Evolutionary conservation across 2,797 vertebrate genomes (phyloP), one percentile per base, ranked within the genome.

Genomic region (Rhincodon typus): DNA sequence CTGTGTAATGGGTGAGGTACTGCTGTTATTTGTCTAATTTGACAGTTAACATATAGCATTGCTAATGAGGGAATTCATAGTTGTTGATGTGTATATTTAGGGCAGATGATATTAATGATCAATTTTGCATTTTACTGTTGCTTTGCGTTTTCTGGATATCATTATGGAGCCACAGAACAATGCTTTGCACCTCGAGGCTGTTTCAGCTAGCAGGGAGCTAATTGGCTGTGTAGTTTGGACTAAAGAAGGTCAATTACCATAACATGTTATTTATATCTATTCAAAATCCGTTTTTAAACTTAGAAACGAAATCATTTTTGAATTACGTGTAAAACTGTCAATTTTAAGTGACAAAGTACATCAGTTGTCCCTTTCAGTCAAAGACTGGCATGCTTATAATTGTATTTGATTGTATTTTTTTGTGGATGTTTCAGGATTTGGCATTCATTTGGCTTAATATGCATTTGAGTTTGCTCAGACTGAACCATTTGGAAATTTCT

Each of bases 161-260:
- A 84, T 84, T 42, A 21, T 66, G 57, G 50, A 62, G 87, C 53
- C 87, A 90, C 19, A 34, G 30, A 13, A 66, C 88, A 66, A n/a
- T 30, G 88, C 57, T 62, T 91, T n/a, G 15, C 66, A 53, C 88
- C 88, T 66, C 15, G 27, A n/a, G 57, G 88, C 57, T n/a, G 57
- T 34, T 91, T 91, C 30, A 57, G 30, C 88, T 66, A 17, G 38
- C 53, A 62, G 30, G 57, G 57, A 91, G 34, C 53, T 62, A 19
- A 66, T 91, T 91, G 88, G 88, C 30, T 91, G 88, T 91, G 88
- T n/a, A 66, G 57, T 66, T 91, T 91, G 17, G 27, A n/a, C 15
- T 57, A n/a, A 91, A 91, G 25, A 90, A 62, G 30, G 17, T 66
- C 57, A 91, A n/a, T 91, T 91, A 91, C 87, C 88, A 91, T 91